Evolutionary conservation across 2,113 vertebrate genomes (phyloP), one percentile per base, ranked within the genome.

Genomic region (Lampris incognitus): DNA sequence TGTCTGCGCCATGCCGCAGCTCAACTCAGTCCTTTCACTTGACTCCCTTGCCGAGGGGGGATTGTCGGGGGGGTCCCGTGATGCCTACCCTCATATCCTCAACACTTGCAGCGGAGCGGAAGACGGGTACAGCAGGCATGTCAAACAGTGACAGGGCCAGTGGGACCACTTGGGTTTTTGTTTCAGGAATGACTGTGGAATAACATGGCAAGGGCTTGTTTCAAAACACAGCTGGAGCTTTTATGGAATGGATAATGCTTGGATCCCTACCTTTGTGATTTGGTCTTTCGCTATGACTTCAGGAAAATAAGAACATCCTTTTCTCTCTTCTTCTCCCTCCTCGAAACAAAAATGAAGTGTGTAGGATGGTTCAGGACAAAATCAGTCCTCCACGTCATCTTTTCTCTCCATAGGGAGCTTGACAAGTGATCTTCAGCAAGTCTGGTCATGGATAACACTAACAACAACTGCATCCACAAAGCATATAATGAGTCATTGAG

Each of bases 71-170:
- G 24, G 87, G 76, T 83, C 86, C 78, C 87, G 69, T 38, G 37
- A 78, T 87, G 85, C 86, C 84, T 75, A 82, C 66, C 88, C 81
- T 84, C 81, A 87, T 86, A 84, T 90, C 82, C 70, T 92, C 83
- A 89, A 90, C 85, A 89, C 74, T 91, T 89, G 74, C 88, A 91
- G 88, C 49, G 69, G 80, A 91, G 89, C 73, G 67, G 79, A 92
- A 90, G 86, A 91, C 74, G 64, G 85, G 85, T 90, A 88, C 87
- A 91, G 86, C 84, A 84, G 85, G 72, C 82, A 83, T 89, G 88
- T 91, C 91, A 92, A 75, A 84, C 70, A 84, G 82, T 86, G 88
- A 91, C 83, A 75, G 83, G 76, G 75, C 85, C 74, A 7, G 55
- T 79, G 81, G 85, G 91, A 91, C 79, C 74, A 88, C 75, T 86